Evolutionary conservation across 2,888 invertebrate genomes (phyloP), one percentile per base, ranked within the genome.

Genomic region (Camptogramma bilineatum): DNA sequence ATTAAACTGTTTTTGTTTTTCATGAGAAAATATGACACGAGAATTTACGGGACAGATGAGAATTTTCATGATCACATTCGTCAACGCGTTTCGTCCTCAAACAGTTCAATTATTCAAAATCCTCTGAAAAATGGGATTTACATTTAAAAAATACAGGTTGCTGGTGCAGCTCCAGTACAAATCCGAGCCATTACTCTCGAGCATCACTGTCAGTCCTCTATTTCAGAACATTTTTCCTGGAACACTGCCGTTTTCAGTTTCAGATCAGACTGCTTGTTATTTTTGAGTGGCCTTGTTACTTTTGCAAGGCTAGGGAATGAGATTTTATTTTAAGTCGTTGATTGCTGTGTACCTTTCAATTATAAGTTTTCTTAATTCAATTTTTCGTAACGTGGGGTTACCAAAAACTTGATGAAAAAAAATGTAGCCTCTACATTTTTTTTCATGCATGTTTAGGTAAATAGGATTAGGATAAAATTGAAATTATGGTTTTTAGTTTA

Each of bases 141-240:
- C 7, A 18, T 24, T 52, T 52, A 8, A 56, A 66, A 66, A 66
- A 58, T 52, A 48, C 47, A 55, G 39, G 18, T 54, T 39, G 52
- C 42, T 56, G 56, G 42, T 65, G 61, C 61, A 48, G 53, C 52
- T 54, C 58, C 54, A 54, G 58, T 46, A 65, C 34, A 65, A 66
- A 66, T 62, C 62, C 62, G n/a, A 39, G 62, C 58, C 47, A 54
- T 66, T 62, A 58, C 48, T 65, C 65, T 57, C 24, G n/a, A 31
- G 58, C 66, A 16, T 66, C 66, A 58, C 53, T 62, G 66, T 66
- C 66, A 58, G 52, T 62, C 47, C 39, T 48, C 53, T 61, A 61
- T 61, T 64, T 58, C 31, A 19, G 67, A 52, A 51, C 52, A 60
- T 57, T 67, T 60, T 64, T 67, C 52, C 47, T 19, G 52, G 58